Conservation (phyloP, 2,888 invertebrate genomes). For the Patella caerulea region DNA sequence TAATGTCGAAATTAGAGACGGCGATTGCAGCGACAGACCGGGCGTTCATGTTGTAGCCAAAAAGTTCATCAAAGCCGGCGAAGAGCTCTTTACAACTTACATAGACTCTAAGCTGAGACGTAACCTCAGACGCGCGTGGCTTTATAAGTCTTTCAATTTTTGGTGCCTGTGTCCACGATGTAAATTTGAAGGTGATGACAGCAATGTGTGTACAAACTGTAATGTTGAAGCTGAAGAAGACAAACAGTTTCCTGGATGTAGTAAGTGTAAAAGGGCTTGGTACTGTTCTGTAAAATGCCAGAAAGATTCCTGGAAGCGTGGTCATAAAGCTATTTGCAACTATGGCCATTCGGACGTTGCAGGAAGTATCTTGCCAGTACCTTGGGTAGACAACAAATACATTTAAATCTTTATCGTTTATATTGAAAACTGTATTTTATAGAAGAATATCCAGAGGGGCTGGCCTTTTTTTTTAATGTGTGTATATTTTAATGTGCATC, state of each 20-base stretch:
- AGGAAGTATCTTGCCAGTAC: too few relatives aligned
- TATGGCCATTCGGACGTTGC: slow-evolving; percentile 48
- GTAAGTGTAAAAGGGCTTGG: slow-evolving; percentile 62
- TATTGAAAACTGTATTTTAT: too few relatives aligned
- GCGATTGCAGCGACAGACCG: slow-evolving; percentile 44
- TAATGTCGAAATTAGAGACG: slow-evolving; percentile 61
- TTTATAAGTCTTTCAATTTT: slow-evolving; percentile 64
- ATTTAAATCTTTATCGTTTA: too few relatives aligned
- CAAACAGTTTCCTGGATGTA: slow-evolving; percentile 57
- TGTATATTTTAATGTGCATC: too few relatives aligned
- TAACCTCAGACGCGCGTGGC: slow-evolving; percentile 61
- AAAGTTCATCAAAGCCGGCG: slow-evolving; percentile 9
- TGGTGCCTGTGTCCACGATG: slow-evolving; percentile 64
- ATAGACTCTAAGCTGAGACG: slow-evolving; percentile 61
- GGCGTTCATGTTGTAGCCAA: slow-evolving; percentile 51
- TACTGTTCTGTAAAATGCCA: slow-evolving; percentile 63
- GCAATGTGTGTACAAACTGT: slow-evolving; percentile 56
- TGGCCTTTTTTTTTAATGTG: too few relatives aligned
- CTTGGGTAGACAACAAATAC: too few relatives aligned
- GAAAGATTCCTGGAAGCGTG: slow-evolving; percentile 57
- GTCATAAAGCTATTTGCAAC: slow-evolving; percentile 58
- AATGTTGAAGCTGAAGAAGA: slow-evolving; percentile 43
- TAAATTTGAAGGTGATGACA: slow-evolving; percentile 60
- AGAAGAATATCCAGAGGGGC: too few relatives aligned
- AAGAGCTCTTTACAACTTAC: slow-evolving; percentile 55